Conservation (phyloP, 2,113 vertebrate genomes). For the Oxyura jamaicensis region DNA sequence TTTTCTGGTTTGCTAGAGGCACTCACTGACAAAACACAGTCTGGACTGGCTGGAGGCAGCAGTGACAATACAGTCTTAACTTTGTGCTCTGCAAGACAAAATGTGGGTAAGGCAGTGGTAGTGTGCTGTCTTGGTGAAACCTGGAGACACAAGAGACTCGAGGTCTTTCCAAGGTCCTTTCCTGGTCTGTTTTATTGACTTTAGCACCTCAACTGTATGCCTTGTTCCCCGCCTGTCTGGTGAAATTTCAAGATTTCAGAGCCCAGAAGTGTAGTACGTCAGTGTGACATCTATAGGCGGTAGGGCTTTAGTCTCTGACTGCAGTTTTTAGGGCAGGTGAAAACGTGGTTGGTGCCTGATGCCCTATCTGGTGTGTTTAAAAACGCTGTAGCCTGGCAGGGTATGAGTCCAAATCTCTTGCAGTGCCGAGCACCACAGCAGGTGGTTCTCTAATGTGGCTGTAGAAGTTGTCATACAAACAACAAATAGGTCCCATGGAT, state of each 20-base stretch:
- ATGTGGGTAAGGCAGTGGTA: not conserved
- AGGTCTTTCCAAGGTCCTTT: not conserved
- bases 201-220: not conserved
- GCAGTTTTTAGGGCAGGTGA: not conserved
- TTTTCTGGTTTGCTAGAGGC: not conserved
- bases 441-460: not conserved
- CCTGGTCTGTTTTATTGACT: not conserved
- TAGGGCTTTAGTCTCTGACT: not conserved
- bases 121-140: not conserved
- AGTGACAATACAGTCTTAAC: not conserved
- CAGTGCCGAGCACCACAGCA: rapidly evolving
- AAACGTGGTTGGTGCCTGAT: not conserved
- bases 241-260: not conserved
- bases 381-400: not conserved
- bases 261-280: not conserved
- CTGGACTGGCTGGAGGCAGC: not conserved
- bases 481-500: not conserved
- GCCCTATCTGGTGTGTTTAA: not conserved
- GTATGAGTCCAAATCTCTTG: not conserved
- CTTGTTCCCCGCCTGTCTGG: not conserved
- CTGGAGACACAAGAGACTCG: not conserved
- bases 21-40: not conserved
- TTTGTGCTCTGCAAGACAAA: not conserved
- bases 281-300: not conserved
- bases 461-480: not conserved